Evolutionary conservation across 2,888 invertebrate genomes (phyloP).

Genomic region (Agrenia bidenticulata): DNA sequence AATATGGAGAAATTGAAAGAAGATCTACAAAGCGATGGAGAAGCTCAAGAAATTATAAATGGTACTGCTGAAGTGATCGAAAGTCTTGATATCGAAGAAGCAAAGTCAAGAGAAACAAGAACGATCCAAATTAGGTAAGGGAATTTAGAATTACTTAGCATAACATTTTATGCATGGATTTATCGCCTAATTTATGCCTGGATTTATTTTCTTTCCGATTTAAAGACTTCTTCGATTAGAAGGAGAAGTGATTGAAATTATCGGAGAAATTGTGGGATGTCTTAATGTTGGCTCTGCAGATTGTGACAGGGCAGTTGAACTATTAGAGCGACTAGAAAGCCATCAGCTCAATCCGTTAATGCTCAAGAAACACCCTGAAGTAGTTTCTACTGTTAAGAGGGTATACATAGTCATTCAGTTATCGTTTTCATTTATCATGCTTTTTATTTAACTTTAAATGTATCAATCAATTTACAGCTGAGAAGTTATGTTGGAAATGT

Average conservation of each 20-base stretch:
- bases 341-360: constrained; percentile 69
- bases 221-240: constrained; percentile 44
- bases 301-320: constrained; percentile 69
- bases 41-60: constrained; percentile 62
- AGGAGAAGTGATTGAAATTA: constrained; percentile 52
- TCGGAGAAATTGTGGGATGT: constrained; percentile 50
- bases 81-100: constrained; percentile 54
- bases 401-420: constrained; percentile 52
- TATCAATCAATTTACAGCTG: constrained; percentile 58
- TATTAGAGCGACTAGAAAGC: constrained; percentile 64
- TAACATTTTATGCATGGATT: no score
- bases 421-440: not conserved
- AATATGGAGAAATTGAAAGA: constrained; percentile 66
- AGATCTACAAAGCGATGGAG: constrained; percentile 60
- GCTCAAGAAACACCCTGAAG: constrained; percentile 75
- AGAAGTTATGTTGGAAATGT: constrained; percentile 77
- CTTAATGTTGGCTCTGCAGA: constrained; percentile 70
- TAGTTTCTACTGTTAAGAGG: constrained; percentile 73
- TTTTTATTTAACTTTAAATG: not conserved
- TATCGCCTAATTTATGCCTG: no score
- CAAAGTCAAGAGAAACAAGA: constrained; percentile 16
- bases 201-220: no score
- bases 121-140: constrained; percentile 25
- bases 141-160: no score
- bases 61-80: constrained; percentile 65